Percentiles rank a stretch among this genome's conserved stretches.
These are phyloP conservation scores for Diabrotica balteata DNA, from an alignment of 2,888 invertebrate species.

Conservation along the genomic window DNA sequence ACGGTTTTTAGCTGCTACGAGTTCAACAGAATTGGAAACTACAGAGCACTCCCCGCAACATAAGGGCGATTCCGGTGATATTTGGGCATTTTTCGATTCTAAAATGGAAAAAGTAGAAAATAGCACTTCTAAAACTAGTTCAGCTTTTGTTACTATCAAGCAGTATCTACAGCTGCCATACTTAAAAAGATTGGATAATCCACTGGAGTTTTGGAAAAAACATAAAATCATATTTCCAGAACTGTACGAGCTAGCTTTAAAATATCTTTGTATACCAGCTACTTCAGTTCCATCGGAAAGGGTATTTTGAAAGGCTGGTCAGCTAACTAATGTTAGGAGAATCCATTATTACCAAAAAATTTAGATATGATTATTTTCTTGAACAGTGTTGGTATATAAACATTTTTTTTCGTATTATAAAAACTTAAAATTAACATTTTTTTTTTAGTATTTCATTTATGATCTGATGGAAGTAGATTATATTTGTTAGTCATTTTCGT, in stretches of 20 bases:
- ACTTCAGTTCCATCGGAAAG: slow-evolving; percentile 44
- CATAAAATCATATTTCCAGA: too few species aligned
- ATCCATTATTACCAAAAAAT: too few species aligned
- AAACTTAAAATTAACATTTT: too few species aligned
- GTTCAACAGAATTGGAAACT: neutral
- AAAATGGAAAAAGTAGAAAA: slow-evolving; percentile 23
- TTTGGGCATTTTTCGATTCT: slow-evolving; percentile 34
- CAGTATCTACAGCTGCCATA: slow-evolving; percentile 33
- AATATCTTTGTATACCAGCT: slow-evolving; percentile 39
- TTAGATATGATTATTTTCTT: too few species aligned
- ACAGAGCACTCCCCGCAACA: too few species aligned
- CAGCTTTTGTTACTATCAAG: too few species aligned
- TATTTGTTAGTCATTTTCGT: too few species aligned
- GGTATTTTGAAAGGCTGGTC: slow-evolving; percentile 44
- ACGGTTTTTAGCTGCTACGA: neutral
- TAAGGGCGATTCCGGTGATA: neutral
- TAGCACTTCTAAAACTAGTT: slow-evolving; percentile 20
- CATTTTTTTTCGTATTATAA: too few species aligned
- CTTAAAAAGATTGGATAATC: slow-evolving; percentile 20
- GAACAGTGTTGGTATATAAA: too few species aligned
- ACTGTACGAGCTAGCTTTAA: slow-evolving; percentile 32
- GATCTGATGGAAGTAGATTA: too few species aligned
- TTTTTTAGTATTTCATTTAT: too few species aligned
- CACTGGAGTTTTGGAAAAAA: slow-evolving; percentile 25
- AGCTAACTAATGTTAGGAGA: slow-evolving; percentile 39